These are phyloP conservation scores for Drosophila ficusphila DNA, from an alignment of 1,140 invertebrate genomes.

Conservation along the genomic window DNA sequence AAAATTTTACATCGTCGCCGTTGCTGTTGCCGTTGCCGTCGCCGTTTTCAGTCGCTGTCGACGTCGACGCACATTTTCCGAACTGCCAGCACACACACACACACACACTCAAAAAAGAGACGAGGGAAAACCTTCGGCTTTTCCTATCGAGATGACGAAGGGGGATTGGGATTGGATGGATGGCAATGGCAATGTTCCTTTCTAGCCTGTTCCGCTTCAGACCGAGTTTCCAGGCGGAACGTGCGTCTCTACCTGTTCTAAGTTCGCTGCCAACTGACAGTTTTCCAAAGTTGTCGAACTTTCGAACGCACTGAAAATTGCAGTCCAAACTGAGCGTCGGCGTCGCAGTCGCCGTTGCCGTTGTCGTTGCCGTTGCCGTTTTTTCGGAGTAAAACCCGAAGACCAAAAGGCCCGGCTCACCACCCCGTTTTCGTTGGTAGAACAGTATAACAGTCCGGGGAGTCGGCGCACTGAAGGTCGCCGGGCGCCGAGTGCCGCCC, in stretches of 20 bases:
- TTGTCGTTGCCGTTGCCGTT: constrained; percentile 11
- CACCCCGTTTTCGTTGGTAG: background rate
- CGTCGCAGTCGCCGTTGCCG: constrained; percentile 8
- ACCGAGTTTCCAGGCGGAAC: constrained; percentile 58
- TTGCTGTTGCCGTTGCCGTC: constrained; percentile 23
- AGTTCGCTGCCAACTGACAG: constrained; percentile 84
- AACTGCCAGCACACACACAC: too few species aligned
- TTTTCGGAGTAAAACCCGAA: constrained; percentile 65
- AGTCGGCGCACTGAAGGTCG: constrained; percentile 33
- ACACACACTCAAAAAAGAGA: background rate
- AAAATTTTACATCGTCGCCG: constrained; percentile 76
- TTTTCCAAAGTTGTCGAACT: constrained; percentile 84
- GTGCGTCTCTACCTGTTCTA: constrained; percentile 84
- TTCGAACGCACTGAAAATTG: constrained; percentile 77
- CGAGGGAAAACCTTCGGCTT: background rate
- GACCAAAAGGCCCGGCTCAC: constrained; percentile 1
- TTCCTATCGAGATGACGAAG: background rate
- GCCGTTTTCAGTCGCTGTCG: constrained; percentile 19
- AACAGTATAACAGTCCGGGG: constrained; percentile 21
- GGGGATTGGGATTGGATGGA: background rate
- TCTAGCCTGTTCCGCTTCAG: constrained; percentile 25
- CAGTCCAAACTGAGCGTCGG: constrained; percentile 56
- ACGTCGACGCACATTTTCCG: constrained; percentile 28
- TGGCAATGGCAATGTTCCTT: constrained; percentile 13
- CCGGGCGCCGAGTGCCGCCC: background rate